Conservation (phyloP, 2,113 vertebrate genomes). For the Alces alces region DNA sequence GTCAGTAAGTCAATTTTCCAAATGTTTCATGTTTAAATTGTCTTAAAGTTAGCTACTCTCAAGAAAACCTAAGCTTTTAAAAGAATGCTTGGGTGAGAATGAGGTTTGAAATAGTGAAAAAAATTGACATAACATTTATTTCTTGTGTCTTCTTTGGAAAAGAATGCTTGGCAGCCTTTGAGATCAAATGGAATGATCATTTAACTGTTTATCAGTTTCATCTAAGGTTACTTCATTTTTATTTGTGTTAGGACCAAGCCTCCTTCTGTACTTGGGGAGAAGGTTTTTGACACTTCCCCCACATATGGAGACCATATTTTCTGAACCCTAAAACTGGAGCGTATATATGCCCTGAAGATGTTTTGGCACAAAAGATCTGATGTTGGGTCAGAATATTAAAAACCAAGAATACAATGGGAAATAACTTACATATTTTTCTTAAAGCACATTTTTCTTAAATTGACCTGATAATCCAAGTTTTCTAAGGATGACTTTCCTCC, state of each 20-base stretch:
- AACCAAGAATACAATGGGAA: neutral
- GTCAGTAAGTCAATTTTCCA: neutral
- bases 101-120: neutral
- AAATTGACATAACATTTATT: neutral
- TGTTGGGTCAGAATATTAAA: neutral
- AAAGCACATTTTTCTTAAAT: conserved; percentile 56
- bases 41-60: neutral
- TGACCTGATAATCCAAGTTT: conserved; percentile 32
- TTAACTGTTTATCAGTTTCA: neutral
- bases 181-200: neutral
- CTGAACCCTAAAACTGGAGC: neutral
- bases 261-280: neutral
- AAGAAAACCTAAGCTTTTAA: neutral
- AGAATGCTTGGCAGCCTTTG: neutral
- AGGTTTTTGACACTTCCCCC: neutral
- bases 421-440: conserved; percentile 58
- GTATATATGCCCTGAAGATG: neutral
- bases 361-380: neutral
- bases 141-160: neutral
- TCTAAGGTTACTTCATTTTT: neutral
- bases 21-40: conserved; percentile 1
- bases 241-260: neutral
- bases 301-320: neutral
- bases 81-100: neutral
- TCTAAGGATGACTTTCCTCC: neutral